Percentiles rank a stretch among this genome's conserved stretches.
These are phyloP conservation scores for Protonemura montana DNA, from an alignment of 2,888 invertebrate genomes.

Conservation along the genomic window DNA sequence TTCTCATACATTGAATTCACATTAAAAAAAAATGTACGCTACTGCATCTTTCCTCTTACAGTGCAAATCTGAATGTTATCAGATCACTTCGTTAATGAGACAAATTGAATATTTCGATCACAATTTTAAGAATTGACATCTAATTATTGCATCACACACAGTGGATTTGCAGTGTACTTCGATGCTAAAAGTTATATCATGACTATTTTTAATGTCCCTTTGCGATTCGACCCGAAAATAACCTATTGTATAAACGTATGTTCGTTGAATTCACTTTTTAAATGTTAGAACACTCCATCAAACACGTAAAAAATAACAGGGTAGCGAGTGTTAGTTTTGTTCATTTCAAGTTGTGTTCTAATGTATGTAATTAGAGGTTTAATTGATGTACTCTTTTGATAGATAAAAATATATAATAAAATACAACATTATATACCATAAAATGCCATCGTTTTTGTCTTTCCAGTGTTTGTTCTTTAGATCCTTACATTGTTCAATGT, in stretches of 20 bases:
- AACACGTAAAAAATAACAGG: slow-evolving; percentile 46
- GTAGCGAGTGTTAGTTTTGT: slow-evolving; percentile 47
- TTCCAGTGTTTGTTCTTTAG: neutral
- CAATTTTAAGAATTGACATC: slow-evolving; percentile 22
- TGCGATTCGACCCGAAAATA: neutral
- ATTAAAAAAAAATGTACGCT: slow-evolving; percentile 5
- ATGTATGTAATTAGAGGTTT: slow-evolving; percentile 42
- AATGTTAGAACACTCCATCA: slow-evolving; percentile 40
- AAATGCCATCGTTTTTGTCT: neutral
- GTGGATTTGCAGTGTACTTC: slow-evolving; percentile 37
- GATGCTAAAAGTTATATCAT: neutral
- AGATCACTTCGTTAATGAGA: slow-evolving; percentile 44
- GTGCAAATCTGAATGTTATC: slow-evolving; percentile 38
- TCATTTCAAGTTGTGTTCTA: slow-evolving; percentile 42
- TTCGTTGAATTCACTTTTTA: slow-evolving; percentile 38
- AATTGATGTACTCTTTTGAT: slow-evolving; percentile 49
- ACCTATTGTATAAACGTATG: slow-evolving; percentile 31
- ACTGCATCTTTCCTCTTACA: slow-evolving; percentile 31
- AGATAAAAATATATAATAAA: slow-evolving; percentile 46
- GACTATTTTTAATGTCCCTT: slow-evolving; percentile 33
- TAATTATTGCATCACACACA: slow-evolving; percentile 13
- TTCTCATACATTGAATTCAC: slow-evolving; percentile 8
- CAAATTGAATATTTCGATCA: slow-evolving; percentile 28
- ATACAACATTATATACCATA: slow-evolving; percentile 23
- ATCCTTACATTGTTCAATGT: too few species aligned